phyloP scores from a whole-genome alignment of 30 jellyfish, hydroid and myxozoan genomes.

The Turritopsis rubra region DNA sequence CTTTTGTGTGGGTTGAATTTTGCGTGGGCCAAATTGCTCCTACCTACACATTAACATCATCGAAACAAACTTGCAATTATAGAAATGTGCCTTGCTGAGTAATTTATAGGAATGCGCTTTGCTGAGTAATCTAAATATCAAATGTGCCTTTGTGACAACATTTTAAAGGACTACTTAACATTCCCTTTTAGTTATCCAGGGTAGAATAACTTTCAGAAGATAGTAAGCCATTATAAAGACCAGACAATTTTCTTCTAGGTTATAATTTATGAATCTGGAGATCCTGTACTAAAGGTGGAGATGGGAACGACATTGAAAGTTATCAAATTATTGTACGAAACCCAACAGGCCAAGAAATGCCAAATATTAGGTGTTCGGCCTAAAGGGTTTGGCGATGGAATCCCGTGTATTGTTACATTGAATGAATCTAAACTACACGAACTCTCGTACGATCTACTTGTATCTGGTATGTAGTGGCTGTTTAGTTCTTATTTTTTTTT shows the following conservation, averaged over 20 bases:
- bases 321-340: constrained; percentile 54
- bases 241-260: constrained; percentile 46
- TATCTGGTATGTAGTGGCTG: constrained; percentile 47
- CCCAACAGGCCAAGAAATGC: constrained; percentile 56
- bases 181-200: too few relatives aligned
- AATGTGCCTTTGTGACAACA: neutral
- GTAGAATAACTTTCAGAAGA: too few relatives aligned
- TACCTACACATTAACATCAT: neutral
- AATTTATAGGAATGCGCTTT: neutral
- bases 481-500: too few relatives aligned
- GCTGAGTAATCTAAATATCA: too few relatives aligned
- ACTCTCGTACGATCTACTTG: constrained; percentile 68
- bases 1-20: too few relatives aligned
- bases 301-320: constrained; percentile 89
- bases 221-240: neutral
- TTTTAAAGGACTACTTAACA: too few relatives aligned
- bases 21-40: neutral
- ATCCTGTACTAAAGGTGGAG: constrained; percentile 79
- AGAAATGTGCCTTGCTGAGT: neutral
- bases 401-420: constrained; percentile 87
- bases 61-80: neutral
- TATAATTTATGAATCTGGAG: constrained; percentile 60
- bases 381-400: constrained; percentile 23
- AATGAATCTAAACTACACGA: constrained; percentile 87
- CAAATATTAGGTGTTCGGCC: constrained; percentile 82